Conservation (phyloP, 1,140 invertebrate genomes). For the Atopsyche davidsoni region DNA sequence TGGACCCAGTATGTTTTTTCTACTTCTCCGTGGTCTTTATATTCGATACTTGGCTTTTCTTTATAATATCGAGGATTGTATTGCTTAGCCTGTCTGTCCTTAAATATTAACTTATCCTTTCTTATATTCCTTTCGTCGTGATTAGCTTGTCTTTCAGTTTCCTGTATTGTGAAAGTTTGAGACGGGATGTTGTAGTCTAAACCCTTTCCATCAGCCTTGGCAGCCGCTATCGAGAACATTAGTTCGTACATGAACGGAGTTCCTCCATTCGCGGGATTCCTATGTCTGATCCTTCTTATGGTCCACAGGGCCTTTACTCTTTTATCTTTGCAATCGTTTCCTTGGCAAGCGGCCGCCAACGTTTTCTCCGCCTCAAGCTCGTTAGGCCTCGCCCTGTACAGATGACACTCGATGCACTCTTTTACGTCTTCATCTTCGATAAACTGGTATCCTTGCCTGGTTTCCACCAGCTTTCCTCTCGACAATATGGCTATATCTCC, state of each 20-base stretch:
- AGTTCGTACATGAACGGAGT: constrained; percentile 54
- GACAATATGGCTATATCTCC: constrained; percentile 57
- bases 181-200: constrained; percentile 41
- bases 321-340: constrained; percentile 36
- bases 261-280: constrained; percentile 44
- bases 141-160: constrained; percentile 25
- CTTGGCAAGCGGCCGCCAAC: constrained; percentile 33
- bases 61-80: too few species aligned
- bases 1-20: constrained; percentile 17
- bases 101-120: constrained; percentile 10
- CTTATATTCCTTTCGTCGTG: constrained; percentile 5
- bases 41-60: neutral
- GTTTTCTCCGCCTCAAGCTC: constrained; percentile 25
- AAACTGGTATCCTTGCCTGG: constrained; percentile 45
- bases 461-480: constrained; percentile 51
- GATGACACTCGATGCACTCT: constrained; percentile 39
- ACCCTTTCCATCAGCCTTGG: constrained; percentile 36
- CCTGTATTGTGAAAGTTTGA: constrained; percentile 44
- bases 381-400: constrained; percentile 25
- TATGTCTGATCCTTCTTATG: constrained; percentile 56
- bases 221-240: constrained; percentile 56
- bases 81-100: neutral
- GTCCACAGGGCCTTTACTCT: constrained; percentile 54
- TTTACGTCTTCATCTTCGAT: constrained; percentile 50
- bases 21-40: neutral